These are phyloP conservation scores for Noturus placidus DNA, from an alignment of 2,113 vertebrate species.

Conservation along the genomic window DNA sequence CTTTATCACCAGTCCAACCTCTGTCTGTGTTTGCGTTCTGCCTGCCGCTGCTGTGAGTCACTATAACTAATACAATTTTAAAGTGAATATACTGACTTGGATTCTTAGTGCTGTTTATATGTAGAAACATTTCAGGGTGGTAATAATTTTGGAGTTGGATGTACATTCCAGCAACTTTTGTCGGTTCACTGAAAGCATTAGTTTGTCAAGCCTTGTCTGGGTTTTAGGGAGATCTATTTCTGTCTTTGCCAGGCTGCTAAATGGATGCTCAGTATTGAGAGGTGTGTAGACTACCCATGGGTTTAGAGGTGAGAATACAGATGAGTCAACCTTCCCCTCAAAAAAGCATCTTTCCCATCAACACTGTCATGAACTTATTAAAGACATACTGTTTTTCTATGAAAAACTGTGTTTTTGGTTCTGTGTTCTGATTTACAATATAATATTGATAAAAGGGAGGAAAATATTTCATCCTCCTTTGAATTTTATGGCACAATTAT, in stretches of 20 bases:
- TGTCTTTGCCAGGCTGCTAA: conserved; percentile 16
- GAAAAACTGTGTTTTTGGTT: not conserved
- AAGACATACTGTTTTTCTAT: not conserved
- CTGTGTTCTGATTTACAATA: not conserved
- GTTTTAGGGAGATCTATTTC: not conserved
- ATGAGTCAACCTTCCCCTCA: not conserved
- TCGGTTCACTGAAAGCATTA: not conserved
- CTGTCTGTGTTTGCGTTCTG: no score
- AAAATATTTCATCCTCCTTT: not conserved
- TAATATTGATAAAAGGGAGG: not conserved
- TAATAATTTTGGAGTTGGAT: not conserved
- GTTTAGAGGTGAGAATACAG: conserved; percentile 19
- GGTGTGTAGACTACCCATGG: conserved; percentile 9
- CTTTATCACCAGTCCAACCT: no score
- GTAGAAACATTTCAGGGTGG: not conserved
- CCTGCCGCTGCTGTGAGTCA: no score
- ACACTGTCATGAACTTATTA: not conserved
- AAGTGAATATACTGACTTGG: not conserved
- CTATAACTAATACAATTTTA: not conserved
- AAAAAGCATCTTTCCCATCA: not conserved
- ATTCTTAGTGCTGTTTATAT: not conserved
- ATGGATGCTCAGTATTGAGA: conserved; percentile 18
- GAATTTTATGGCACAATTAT: not conserved
- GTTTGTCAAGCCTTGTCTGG: not conserved
- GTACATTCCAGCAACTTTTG: not conserved